Evolutionary conservation across 2,888 invertebrate species (phyloP), one percentile per base, ranked within the genome.

Genomic region (Dicroscelio sp.): DNA sequence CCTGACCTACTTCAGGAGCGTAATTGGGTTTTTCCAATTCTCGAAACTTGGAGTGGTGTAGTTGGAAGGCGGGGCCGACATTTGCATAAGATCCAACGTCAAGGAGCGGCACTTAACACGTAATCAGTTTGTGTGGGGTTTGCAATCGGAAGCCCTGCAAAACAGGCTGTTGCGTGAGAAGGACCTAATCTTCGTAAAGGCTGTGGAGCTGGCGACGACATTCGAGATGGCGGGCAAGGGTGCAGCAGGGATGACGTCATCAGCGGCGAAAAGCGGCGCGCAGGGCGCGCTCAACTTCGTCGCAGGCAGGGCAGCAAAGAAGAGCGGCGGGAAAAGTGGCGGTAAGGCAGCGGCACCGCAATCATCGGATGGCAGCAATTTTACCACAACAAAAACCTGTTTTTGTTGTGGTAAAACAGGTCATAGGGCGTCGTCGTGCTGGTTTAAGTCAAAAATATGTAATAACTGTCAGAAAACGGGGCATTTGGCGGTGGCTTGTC

Each of bases 11-110:
- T n/a, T n/a, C n/a, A n/a, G n/a, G n/a, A n/a, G n/a, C n/a, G n/a
- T n/a, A n/a, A n/a, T n/a, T n/a, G n/a, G n/a, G n/a, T n/a, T n/a
- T n/a, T n/a, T n/a, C n/a, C n/a, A n/a, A n/a, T n/a, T n/a, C n/a
- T n/a, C n/a, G n/a, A n/a, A n/a, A n/a, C n/a, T n/a, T n/a, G n/a
- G n/a, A n/a, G n/a, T n/a, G n/a, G n/a, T n/a, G n/a, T n/a, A n/a
- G n/a, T n/a, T n/a, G n/a, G n/a, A n/a, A n/a, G n/a, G n/a, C n/a
- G n/a, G n/a, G n/a, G n/a, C n/a, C n/a, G n/a, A n/a, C n/a, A n/a
- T n/a, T n/a, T n/a, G n/a, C n/a, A n/a, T n/a, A n/a, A 82, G 80
- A 25, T 94, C 92, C 67, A 92, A 92, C n/a, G 55, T 8, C 1
- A 76, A 52, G 6, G 75, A 76, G 17, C 33, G 35, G 12, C 52